Evolutionary conservation across 2,888 invertebrate genomes (phyloP), one percentile per base, ranked within the genome.

Genomic region (Deroplatys truncata): DNA sequence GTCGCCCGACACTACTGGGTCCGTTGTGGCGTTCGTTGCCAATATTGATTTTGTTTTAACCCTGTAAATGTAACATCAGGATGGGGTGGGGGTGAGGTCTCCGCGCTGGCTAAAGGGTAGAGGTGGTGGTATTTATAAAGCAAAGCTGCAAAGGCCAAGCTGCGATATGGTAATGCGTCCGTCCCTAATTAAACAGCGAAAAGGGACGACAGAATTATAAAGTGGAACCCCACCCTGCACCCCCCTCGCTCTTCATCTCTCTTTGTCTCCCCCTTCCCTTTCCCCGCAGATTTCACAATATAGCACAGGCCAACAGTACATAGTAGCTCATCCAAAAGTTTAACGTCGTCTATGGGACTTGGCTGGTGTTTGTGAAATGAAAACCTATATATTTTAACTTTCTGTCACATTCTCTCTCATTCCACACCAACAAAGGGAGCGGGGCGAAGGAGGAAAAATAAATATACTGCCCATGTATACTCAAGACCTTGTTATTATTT

Each of bases 91-190:
- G 88, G 84, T 82, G 82, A 28, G 31, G 86, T 72, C 31, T 29
- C 49, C 35, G 88, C 86, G 84, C 28, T n/a, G 28, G 82, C 84
- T 86, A 90, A 89, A 89, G 89, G 89, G 90, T 85, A 88, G 90
- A 88, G 90, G 90, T 89, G 90, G 87, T 88, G 90, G 90, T 90
- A 90, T 90, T 90, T 90, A 90, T 90, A 90, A 90, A 90, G 90
- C 90, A 89, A 83, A 87, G 89, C 88, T 86, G 90, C 90, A 90
- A 90, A 90, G 90, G 90, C 87, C 90, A 90, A 90, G 90, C 90
- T 84, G 90, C 90, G 90, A 90, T 90, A 90, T 90, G 90, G 90
- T 90, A 90, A 90, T 90, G 90, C 90, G 90, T 89, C 90, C 88
- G 88, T 84, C 89, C 89, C 90, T 90, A 90, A 90, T 90, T 90